Base-by-base conservation (phyloP, 2,888 invertebrate genomes). In the Synergus japonicus region DNA sequence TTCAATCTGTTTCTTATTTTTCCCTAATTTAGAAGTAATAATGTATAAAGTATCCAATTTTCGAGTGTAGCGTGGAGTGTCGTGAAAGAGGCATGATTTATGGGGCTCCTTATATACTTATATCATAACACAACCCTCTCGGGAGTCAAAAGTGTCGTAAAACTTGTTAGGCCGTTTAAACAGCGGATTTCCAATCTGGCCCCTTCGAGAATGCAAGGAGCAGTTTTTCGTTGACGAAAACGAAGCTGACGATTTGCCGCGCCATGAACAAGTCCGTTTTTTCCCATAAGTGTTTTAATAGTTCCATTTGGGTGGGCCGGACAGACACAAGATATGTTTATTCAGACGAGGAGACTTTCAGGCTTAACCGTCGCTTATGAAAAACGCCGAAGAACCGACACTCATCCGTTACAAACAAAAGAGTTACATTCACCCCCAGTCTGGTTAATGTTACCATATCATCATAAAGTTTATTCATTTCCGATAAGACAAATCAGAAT, bases 261-360 rank as follows among this genome's bases (percentile, higher is more conserved):
- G 76, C 76, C 60, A 78, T 44, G 69, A 79, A 65, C 76, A 79
- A 79, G 76, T 76, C 69, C 29, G 78, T 80, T 80, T 90, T 90
- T 88, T 88, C 88, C 87, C 87, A 89, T 90, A 90, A 90, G 90
- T 85, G 88, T 90, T 91, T 90, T 90, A 90, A 90, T 90, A 88
- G 88, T 87, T 83, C 85, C 85, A 84, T 87, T 88, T 90, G 91
- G 91, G 91, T 91, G 91, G 91, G 88, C 91, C 85, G 82, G 83
- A 80, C 88, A 89, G 90, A 89, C 88, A 90, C 87, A 84, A 83
- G 89, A 91, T 91, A 89, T 91, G 91, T 91, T 91, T 91, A 90
- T 90, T 90, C 90, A 91, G 91, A 90, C 88, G 86, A 86, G 83
- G 87, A 88, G 89, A 87, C 82, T 83, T 86, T 87, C 86, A 85